Conservation (phyloP, 2,113 vertebrate genomes). For the Numenius arquata region DNA sequence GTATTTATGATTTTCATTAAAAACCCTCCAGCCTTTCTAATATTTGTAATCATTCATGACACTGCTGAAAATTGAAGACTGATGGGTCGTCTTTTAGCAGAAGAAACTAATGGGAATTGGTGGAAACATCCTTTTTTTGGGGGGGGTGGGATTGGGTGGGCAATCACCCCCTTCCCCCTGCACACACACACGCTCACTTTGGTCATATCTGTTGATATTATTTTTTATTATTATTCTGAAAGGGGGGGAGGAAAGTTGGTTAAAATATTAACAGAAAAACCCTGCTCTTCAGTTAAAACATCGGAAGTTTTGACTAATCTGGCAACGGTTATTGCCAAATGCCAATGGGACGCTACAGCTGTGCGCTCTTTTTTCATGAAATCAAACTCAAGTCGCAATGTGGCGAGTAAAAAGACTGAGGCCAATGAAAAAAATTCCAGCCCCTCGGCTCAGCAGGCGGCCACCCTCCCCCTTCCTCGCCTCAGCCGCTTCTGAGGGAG, state of each 20-base stretch:
- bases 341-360: not conserved
- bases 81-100: not conserved
- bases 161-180: accelerated
- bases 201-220: not conserved
- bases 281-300: not conserved
- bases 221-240: not conserved
- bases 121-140: not conserved
- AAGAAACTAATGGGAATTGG: not conserved
- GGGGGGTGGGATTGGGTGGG: too few species aligned
- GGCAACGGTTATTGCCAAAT: too few species aligned
- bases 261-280: not conserved
- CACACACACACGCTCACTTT: too few species aligned
- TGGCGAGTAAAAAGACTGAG: not conserved
- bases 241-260: not conserved
- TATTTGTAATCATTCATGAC: not conserved
- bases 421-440: accelerated
- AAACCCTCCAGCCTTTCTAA: not conserved
- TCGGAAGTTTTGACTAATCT: too few species aligned
- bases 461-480: not conserved
- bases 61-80: not conserved
- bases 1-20: not conserved
- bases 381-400: not conserved
- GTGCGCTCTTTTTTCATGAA: not conserved
- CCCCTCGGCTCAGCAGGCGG: accelerated
- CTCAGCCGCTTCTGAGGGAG: too few species aligned